Percentiles rank a stretch among this genome's conserved stretches.
These are phyloP conservation scores for Danaus plexippus DNA, from an alignment of 1,140 invertebrate species.

Conservation along the genomic window DNA sequence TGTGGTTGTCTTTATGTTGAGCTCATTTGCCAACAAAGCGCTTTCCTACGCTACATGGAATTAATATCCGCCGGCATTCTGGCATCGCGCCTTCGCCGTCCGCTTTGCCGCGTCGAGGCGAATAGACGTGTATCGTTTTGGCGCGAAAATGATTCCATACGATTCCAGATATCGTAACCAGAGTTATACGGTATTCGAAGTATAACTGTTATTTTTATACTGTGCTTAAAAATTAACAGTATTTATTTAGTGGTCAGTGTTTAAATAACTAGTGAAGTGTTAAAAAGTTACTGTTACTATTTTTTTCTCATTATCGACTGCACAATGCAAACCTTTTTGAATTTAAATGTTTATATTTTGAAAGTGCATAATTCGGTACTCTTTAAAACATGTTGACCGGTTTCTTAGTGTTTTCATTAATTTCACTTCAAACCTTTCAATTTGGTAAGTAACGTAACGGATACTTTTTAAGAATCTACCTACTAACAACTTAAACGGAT, in stretches of 20 bases:
- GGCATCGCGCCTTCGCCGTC: slow-evolving; percentile 14
- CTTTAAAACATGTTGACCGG: slow-evolving; percentile 59
- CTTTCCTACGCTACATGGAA: slow-evolving; percentile 15
- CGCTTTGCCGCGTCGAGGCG: slow-evolving; percentile 29
- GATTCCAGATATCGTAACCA: slow-evolving; percentile 30
- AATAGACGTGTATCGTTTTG: slow-evolving; percentile 27
- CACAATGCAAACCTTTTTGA: slow-evolving; percentile 59
- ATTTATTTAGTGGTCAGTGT: slow-evolving; percentile 37
- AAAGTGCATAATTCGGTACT: slow-evolving; percentile 49
- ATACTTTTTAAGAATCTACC: no score
- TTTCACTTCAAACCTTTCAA: slow-evolving; percentile 40
- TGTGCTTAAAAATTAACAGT: slow-evolving; percentile 39
- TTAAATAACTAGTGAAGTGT: slow-evolving; percentile 31
- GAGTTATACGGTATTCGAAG: slow-evolving; percentile 26
- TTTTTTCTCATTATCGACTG: slow-evolving; percentile 27
- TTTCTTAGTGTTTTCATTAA: slow-evolving; percentile 45
- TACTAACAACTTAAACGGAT: no score
- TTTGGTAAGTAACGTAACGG: slow-evolving; percentile 36
- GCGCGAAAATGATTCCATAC: slow-evolving; percentile 46
- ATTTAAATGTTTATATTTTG: slow-evolving; percentile 41
- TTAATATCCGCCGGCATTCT: slow-evolving; percentile 11
- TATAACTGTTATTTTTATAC: slow-evolving; percentile 38
- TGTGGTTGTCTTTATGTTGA: slow-evolving; percentile 1
- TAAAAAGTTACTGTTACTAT: slow-evolving; percentile 30
- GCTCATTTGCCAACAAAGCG: slow-evolving; percentile 22